Percentiles rank a stretch among this genome's conserved stretches.
Evolutionary conservation across 2,888 invertebrate genomes (phyloP).

Genomic region (Drosophila seclusa): DNA sequence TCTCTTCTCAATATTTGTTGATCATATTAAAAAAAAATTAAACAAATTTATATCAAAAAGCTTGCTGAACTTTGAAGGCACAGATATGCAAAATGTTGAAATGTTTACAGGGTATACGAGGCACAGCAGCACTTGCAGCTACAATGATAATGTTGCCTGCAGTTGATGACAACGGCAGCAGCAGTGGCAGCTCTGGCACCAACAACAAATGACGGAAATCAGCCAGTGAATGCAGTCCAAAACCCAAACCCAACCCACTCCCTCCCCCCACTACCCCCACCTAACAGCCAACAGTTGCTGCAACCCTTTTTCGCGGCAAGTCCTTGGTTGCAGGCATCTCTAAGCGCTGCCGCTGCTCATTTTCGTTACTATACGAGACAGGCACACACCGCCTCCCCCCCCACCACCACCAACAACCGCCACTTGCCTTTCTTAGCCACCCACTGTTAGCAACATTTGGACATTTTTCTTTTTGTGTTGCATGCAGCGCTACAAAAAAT

Average conservation of each 20-base stretch:
- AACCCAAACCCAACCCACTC: constrained; percentile 5
- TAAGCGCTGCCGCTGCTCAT: constrained; percentile 76
- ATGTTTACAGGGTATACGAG: constrained; percentile 14
- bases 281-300: not conserved
- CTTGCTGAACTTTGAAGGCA: not conserved
- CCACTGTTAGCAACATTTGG: constrained; percentile 63
- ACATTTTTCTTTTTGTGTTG: constrained; percentile 46
- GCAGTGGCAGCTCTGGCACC: constrained; percentile 38
- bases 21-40: too few species aligned
- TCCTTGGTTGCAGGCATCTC: constrained; percentile 46
- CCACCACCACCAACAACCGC: not conserved
- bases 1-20: too few species aligned
- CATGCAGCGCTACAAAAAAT: constrained; percentile 28
- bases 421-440: not conserved
- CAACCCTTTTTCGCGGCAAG: constrained; percentile 55
- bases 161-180: constrained; percentile 63
- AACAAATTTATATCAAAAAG: not conserved
- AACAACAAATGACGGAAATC: constrained; percentile 72
- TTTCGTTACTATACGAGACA: constrained; percentile 78
- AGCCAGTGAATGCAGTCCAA: constrained; percentile 67
- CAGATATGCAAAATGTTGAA: not conserved
- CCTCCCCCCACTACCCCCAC: too few species aligned
- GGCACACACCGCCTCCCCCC: constrained; percentile 7
- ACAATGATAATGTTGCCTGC: constrained; percentile 66
- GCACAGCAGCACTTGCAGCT: constrained; percentile 51